Base-by-base conservation (phyloP, 2,797 vertebrate genomes). In the Anguilla pacifica region DNA sequence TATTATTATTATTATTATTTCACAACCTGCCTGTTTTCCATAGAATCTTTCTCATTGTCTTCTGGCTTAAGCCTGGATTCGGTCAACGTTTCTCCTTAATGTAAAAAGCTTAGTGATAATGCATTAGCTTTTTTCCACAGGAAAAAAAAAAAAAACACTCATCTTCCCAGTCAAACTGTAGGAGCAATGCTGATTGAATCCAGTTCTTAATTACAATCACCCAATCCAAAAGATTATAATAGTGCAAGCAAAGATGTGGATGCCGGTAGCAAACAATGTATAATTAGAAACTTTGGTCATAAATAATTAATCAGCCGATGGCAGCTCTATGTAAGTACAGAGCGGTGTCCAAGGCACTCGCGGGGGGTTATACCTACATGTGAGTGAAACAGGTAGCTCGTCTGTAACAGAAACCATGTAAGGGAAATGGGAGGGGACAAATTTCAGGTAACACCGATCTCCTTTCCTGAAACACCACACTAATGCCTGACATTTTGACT, bases 311-410 rank as follows among this genome's bases (percentile, higher is more conserved):
- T 15, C 53, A 86, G 74, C 53, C 3, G 59, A 70, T 67, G 59
- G 51, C 72, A 87, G 74, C 88, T 86, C 35, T n/a, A 49, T 82
- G 74, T 25, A 83, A 61, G 81, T n/a, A n/a, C 53, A 43, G 22
- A 17, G 31, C 46, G 46, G 64, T 7, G 64, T 43, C 28, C 25
- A 83, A 31, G 15, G 25, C 81, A 53, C 46, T 35, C 22, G 46
- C 0, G 19, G 46, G 46, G 10, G 79, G 19, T 49, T 13, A 51
- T 82, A 51, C 43, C 79, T 82, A n/a, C 79, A 51, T 82, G 2
- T n/a, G 79, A 2, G 22, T 82, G 79, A 82, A 82, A 82, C 46
- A 49, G 79, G 79, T 51, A 82, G 79, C 79, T 82, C 43, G 25
- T 5, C 25, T 82, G 79, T 82, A 82, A 82, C 79, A 82, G 7